Base-by-base conservation (phyloP, 2,888 invertebrate genomes). In the Netelia virgata region DNA sequence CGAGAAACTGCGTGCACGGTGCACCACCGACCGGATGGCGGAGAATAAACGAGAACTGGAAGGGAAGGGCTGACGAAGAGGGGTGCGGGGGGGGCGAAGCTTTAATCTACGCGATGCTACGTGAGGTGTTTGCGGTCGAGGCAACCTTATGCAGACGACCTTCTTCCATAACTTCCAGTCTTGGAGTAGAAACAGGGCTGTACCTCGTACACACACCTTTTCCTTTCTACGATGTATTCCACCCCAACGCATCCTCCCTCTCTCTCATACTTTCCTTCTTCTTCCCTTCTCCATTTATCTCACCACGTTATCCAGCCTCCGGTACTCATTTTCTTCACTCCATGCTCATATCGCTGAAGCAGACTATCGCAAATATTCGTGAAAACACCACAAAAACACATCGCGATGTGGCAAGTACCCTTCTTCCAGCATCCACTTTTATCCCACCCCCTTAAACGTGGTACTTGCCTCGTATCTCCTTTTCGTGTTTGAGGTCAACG, bases 31-130 rank as follows among this genome's bases (percentile, higher is more conserved):
- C 55, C 28, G 68, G 83, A 66, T 64, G 61, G 76, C 50, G 68
- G 81, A 81, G 64, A 86, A 74, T 76, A 77, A 83, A 74, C 83
- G 81, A 81, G 80, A 78, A 82, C 43, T 68, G 76, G 75, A 82
- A 76, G 57, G 69, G 72, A 59, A 47, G 66, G 14, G 3, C n/a
- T 0, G 28, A 0, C 3, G 55, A 18, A 18, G 18, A 18, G 18
- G 41, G 11, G 57, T 3, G 18, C 11, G 47, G 53, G 61, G 47
- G 18, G 78, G 50, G 69, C 50, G 72, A 86, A 87, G 89, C 90
- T 91, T 91, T 91, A 91, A 91, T 91, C 91, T 91, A 88, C 88
- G 88, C 88, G 88, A 88, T 86, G 90, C 87, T 91, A 90, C 90
- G 91, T 90, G 91, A 91, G 90, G 89, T 90, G 90, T 90, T 91